A percentile compares a stretch with the other conserved stretches of the same genome.
phyloP scores from a whole-genome alignment of 2,797 vertebrate species.

The Lepus townsendii region DNA sequence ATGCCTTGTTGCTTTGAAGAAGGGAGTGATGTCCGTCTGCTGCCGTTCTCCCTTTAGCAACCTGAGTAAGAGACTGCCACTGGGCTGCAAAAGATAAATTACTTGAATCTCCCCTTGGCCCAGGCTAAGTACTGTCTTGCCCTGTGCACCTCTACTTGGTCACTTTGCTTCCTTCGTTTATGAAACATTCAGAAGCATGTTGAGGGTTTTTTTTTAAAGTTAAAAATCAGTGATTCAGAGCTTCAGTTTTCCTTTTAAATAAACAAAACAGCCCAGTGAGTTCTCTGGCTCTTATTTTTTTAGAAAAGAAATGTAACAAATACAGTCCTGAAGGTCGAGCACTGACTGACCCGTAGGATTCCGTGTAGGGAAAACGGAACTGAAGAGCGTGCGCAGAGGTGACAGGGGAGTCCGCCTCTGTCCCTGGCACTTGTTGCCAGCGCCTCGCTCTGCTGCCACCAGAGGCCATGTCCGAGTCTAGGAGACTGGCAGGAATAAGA shows the following conservation, averaged over 20 bases:
- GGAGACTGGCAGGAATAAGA: neutral
- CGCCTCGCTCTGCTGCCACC: neutral
- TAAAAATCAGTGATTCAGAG: constrained; percentile 81
- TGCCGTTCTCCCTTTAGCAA: constrained; percentile 78
- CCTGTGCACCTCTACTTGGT: constrained; percentile 61
- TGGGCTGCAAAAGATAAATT: constrained; percentile 83
- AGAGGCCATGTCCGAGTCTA: neutral
- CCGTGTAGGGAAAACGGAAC: constrained; percentile 3
- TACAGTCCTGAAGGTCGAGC: constrained; percentile 10
- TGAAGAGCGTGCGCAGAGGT: neutral
- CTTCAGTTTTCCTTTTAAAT: constrained; percentile 83
- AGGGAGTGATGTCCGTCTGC: constrained; percentile 69
- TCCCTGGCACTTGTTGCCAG: neutral
- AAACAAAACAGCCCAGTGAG: constrained; percentile 80
- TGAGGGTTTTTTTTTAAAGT: constrained; percentile 70
- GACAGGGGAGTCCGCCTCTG: neutral
- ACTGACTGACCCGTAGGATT: neutral
- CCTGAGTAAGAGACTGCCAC: constrained; percentile 77
- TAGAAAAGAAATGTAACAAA: constrained; percentile 57
- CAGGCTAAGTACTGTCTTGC: constrained; percentile 71
- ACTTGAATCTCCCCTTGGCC: constrained; percentile 82
- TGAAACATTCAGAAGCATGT: constrained; percentile 81
- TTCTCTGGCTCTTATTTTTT: constrained; percentile 73
- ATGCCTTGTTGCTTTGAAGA: constrained; percentile 85
- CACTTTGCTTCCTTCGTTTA: constrained; percentile 78